Conservation (phyloP, 2,113 vertebrate genomes). For the Cathartes aura region DNA sequence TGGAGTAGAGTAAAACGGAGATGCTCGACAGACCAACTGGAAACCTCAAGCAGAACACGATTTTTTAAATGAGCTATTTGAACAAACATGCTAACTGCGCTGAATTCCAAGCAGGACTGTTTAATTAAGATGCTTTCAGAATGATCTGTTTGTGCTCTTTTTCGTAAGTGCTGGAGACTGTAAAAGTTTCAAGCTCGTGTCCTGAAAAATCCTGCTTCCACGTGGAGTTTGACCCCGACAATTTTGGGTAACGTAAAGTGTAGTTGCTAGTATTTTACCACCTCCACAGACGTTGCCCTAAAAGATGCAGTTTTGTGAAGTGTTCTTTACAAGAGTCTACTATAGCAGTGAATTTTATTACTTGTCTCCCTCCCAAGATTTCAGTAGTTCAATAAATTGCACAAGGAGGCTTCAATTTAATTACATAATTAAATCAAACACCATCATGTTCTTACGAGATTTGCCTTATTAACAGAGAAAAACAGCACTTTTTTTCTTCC, state of each 20-base stretch:
- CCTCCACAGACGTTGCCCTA: neutral
- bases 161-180: neutral
- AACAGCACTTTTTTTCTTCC: neutral
- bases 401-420: neutral
- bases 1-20: neutral
- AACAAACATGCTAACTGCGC: accelerated
- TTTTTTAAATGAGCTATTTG: neutral
- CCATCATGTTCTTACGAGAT: neutral
- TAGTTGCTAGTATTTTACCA: neutral
- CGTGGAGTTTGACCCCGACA: neutral
- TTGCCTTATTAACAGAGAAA: neutral
- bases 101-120: neutral
- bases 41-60: neutral
- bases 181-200: neutral
- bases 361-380: neutral
- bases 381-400: neutral
- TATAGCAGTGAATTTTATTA: neutral
- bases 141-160: neutral
- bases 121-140: neutral
- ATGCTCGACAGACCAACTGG: accelerated
- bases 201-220: neutral
- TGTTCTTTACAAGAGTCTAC: neutral
- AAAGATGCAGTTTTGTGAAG: neutral
- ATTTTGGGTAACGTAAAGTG: accelerated
- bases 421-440: neutral